A percentile compares a stretch with the other conserved stretches of the same genome.
Evolutionary conservation across 2,888 invertebrate species (phyloP).

Genomic region (Microdon myrmicae): DNA sequence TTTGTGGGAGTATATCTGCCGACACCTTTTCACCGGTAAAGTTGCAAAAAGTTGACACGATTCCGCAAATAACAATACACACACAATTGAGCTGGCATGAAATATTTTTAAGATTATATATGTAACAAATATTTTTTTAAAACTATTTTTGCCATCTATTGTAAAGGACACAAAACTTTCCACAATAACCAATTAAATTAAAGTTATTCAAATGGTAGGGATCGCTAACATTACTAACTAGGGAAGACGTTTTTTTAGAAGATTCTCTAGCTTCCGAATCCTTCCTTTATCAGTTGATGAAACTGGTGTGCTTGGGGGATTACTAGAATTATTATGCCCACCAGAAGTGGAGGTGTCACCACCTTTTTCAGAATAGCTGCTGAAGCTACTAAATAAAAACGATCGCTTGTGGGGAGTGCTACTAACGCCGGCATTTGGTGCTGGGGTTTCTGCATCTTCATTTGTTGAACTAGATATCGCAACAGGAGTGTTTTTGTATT

Average conservation of each 20-base stretch:
- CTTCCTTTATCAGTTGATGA: conserved; percentile 66
- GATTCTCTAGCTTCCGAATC: conserved; percentile 70
- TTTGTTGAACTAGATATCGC: not conserved
- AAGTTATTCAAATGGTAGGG: no score
- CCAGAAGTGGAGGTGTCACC: conserved; percentile 53
- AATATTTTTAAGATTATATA: no score
- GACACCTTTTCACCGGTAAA: no score
- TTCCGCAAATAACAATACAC: no score
- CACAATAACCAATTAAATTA: no score
- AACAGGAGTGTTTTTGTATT: conserved; percentile 13
- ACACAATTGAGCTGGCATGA: no score
- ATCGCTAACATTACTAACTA: no score
- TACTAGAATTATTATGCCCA: not conserved
- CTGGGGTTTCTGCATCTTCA: conserved; percentile 29
- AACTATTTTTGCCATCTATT: no score
- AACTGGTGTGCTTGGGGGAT: conserved; percentile 49
- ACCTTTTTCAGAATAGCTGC: conserved; percentile 56
- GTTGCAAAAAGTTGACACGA: no score
- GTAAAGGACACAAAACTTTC: no score
- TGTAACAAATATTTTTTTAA: no score
- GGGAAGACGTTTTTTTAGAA: conserved; percentile 70
- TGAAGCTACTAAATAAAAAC: conserved; percentile 60
- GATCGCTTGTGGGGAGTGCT: conserved; percentile 61
- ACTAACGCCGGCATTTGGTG: conserved; percentile 23
- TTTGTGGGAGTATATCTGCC: no score